phyloP scores from a whole-genome alignment of 2,113 vertebrate species.

The Mustela lutreola region DNA sequence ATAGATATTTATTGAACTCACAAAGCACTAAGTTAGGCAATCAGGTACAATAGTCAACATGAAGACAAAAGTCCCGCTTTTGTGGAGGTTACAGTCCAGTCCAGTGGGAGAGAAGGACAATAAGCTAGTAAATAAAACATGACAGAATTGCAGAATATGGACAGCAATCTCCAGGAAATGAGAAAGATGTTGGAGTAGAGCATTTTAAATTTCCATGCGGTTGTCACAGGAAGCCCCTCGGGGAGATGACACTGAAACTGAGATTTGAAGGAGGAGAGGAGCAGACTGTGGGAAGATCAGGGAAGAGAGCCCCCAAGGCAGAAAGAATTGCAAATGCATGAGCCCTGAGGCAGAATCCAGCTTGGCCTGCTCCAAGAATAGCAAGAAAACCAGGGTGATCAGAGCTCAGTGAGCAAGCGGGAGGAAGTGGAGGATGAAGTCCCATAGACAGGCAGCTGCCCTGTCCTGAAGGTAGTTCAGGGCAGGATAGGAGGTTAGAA shows the following conservation, averaged over 20 bases:
- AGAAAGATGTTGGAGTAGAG: background rate
- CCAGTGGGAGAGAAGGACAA: background rate
- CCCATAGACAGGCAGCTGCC: background rate
- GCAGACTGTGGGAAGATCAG: background rate
- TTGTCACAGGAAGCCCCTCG: background rate
- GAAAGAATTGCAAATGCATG: background rate
- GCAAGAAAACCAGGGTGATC: background rate
- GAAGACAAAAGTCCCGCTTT: background rate
- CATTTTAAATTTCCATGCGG: conserved; percentile 28
- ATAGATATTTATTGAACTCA: background rate
- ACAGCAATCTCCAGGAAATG: conserved; percentile 26
- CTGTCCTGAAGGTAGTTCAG: background rate
- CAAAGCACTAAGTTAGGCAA: background rate
- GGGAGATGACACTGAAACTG: background rate
- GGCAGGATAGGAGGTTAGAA: background rate
- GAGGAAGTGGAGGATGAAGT: background rate
- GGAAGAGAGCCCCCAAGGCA: background rate
- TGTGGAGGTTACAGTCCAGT: background rate
- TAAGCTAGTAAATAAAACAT: conserved; percentile 28
- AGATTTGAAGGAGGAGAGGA: background rate
- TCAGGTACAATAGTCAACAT: background rate
- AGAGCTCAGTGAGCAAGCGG: background rate
- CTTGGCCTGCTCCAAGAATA: background rate
- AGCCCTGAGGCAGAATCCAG: background rate
- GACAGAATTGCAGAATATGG: background rate